Conservation (phyloP, 1,140 invertebrate species). For the Mycetomoellerius zeteki region DNA sequence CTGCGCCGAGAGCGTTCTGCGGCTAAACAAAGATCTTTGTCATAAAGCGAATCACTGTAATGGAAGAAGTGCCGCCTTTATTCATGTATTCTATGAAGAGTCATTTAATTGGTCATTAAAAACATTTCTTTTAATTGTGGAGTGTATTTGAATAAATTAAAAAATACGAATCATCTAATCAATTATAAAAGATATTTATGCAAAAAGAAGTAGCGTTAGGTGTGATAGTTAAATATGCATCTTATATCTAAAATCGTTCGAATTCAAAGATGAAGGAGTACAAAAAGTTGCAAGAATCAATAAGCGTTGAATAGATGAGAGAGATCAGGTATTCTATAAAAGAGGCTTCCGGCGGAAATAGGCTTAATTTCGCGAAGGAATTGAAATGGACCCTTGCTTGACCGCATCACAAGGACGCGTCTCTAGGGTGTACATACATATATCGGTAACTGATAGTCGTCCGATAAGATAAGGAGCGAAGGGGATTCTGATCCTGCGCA, state of each 20-base stretch:
- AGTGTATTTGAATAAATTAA: background rate
- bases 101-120: conserved; percentile 42
- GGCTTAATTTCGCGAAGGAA: conserved; percentile 55
- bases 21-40: conserved; percentile 1
- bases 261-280: background rate
- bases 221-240: background rate
- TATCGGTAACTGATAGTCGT: conserved; percentile 32
- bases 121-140: background rate
- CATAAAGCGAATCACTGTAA: conserved; percentile 28
- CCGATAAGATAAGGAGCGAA: background rate
- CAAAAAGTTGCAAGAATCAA: conserved; percentile 31
- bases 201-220: background rate
- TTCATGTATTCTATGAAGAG: background rate
- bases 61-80: conserved; percentile 13
- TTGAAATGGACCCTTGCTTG: conserved; percentile 48
- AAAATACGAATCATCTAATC: background rate
- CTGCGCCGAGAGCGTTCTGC: conserved; percentile 22
- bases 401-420: background rate
- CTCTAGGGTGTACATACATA: background rate
- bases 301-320: conserved; percentile 10
- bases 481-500: background rate
- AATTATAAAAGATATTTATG: background rate
- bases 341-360: conserved; percentile 49
- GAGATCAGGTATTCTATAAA: conserved; percentile 24
- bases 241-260: background rate